Evolutionary conservation across 2,113 vertebrate genomes (phyloP).

Genomic region (Misgurnus anguillicaudatus): DNA sequence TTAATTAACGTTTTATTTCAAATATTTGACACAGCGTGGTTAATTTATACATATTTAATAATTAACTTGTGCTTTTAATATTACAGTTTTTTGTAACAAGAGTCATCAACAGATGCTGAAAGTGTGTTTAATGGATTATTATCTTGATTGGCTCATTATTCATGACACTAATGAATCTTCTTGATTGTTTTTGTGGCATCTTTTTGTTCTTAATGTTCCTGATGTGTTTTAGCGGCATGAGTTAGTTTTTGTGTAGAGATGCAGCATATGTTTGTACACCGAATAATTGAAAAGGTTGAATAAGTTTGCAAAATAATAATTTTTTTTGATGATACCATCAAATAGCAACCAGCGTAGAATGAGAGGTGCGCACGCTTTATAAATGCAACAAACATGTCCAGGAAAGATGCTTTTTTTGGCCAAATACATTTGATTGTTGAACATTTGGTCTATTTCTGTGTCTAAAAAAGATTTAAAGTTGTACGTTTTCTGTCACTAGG

Average conservation of each 20-base stretch:
- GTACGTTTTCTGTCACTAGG: too few relatives aligned
- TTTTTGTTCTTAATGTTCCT: constrained; percentile 4
- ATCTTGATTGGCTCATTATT: constrained; percentile 58
- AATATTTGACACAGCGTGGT: constrained; percentile 2
- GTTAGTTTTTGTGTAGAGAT: background rate
- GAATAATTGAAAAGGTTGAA: too few relatives aligned
- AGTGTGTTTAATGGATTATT: constrained; percentile 51
- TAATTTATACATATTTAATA: constrained; percentile 35
- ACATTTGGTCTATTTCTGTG: too few relatives aligned
- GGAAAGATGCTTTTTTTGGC: too few relatives aligned
- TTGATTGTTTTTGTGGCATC: constrained; percentile 40
- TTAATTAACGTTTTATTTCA: constrained; percentile 13
- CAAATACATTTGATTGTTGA: too few relatives aligned
- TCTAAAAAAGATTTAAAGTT: too few relatives aligned
- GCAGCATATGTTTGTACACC: too few relatives aligned
- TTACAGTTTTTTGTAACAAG: constrained; percentile 56
- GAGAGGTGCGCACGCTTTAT: too few relatives aligned
- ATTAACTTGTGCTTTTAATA: constrained; percentile 42
- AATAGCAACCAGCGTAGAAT: too few relatives aligned
- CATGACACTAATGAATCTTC: constrained; percentile 50
- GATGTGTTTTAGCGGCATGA: background rate
- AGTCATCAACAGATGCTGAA: constrained; percentile 53
- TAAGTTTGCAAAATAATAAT: too few relatives aligned
- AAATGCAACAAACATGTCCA: too few relatives aligned
- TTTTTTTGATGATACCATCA: too few relatives aligned